Evolutionary conservation across 2,113 vertebrate species (phyloP).

Genomic region (Xiphophorus maculatus): DNA sequence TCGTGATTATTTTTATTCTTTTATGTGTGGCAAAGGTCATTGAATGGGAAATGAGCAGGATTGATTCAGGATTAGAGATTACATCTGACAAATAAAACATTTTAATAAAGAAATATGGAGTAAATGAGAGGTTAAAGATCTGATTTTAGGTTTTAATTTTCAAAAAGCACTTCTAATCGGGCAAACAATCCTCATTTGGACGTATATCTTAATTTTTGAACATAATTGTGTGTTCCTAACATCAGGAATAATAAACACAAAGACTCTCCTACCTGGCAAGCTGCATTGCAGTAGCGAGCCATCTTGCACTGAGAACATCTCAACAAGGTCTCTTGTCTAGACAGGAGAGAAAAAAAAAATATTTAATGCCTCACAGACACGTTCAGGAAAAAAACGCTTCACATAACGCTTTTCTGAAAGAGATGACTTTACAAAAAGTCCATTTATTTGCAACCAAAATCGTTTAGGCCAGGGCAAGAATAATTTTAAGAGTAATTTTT

Average conservation of each 20-base stretch:
- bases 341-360: conserved; percentile 18
- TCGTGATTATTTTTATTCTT: too few species aligned
- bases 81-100: too few species aligned
- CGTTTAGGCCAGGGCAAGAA: background rate
- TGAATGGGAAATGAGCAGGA: too few species aligned
- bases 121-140: too few species aligned
- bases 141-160: background rate
- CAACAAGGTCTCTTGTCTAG: conserved; percentile 83
- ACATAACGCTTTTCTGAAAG: background rate
- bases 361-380: background rate
- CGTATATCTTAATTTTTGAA: background rate
- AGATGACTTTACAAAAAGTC: background rate
- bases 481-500: background rate
- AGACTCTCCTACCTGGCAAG: conserved; percentile 87
- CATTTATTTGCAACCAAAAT: background rate
- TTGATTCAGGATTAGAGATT: too few species aligned
- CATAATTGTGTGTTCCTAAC: background rate
- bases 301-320: conserved; percentile 92
- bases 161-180: background rate
- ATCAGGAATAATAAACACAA: background rate
- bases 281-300: conserved; percentile 87
- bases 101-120: too few species aligned
- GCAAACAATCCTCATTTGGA: background rate
- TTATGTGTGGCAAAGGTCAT: too few species aligned
- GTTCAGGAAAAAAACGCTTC: background rate